phyloP scores from a whole-genome alignment of 37 sponge, comb jelly and placozoan genomes.

The Chondrosia reniformis region DNA sequence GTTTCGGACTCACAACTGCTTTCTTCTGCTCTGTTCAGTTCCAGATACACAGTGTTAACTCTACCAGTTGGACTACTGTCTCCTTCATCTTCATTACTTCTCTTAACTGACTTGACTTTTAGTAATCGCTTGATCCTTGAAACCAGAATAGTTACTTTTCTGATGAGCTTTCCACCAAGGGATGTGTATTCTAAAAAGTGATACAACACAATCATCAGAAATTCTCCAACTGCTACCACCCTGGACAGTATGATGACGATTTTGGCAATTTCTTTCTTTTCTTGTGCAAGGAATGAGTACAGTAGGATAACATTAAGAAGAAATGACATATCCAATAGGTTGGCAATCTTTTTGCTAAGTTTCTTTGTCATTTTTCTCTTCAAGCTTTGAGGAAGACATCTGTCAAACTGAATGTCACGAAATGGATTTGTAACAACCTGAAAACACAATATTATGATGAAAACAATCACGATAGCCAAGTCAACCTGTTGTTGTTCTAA shows the following conservation, averaged over 20 bases:
- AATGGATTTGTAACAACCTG: not conserved
- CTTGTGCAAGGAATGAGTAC: not conserved
- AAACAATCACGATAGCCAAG: not conserved
- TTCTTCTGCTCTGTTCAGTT: too few relatives aligned
- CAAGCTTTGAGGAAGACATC: not conserved
- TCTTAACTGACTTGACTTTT: too few relatives aligned
- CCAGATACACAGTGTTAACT: too few relatives aligned
- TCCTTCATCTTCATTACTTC: too few relatives aligned
- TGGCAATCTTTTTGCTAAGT: not conserved
- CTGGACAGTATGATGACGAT: too few relatives aligned
- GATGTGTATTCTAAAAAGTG: slow-evolving; percentile 7
- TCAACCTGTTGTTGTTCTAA: not conserved
- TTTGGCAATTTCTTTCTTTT: too few relatives aligned
- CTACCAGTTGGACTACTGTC: too few relatives aligned
- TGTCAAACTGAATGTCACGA: not conserved
- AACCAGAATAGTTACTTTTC: too few relatives aligned
- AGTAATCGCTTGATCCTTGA: too few relatives aligned
- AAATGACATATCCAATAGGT: not conserved
- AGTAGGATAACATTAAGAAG: slow-evolving; percentile 7
- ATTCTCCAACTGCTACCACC: too few relatives aligned
- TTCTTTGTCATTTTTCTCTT: not conserved
- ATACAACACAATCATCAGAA: not conserved
- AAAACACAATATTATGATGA: not conserved
- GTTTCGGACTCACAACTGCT: too few relatives aligned
- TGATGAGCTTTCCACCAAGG: too few relatives aligned